Evolutionary conservation across 2,113 vertebrate species (phyloP).

Genomic region (Alosa alosa): DNA sequence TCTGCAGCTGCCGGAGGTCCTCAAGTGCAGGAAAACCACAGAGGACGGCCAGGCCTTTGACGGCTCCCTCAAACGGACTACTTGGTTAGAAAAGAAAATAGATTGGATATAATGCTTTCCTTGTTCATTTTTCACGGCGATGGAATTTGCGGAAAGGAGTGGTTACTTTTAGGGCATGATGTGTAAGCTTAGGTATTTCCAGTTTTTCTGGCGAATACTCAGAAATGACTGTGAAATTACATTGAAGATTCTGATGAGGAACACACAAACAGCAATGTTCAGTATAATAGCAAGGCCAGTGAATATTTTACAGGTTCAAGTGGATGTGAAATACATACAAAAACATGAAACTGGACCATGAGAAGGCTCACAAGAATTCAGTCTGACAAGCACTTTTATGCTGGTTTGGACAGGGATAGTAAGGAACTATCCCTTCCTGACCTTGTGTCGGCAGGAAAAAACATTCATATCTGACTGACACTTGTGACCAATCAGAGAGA

Average conservation of each 20-base stretch:
- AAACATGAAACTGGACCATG: not conserved
- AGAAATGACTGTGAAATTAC: constrained; percentile 1
- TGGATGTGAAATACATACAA: not conserved
- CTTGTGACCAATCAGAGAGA: too few species aligned
- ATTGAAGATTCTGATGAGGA: not conserved
- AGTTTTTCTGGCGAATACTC: not conserved
- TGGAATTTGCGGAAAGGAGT: constrained; percentile 1
- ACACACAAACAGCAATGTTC: not conserved
- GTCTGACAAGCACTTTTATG: not conserved
- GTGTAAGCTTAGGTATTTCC: not conserved
- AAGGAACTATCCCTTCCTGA: not conserved
- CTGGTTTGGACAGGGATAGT: not conserved
- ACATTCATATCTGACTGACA: not conserved
- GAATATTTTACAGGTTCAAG: not conserved
- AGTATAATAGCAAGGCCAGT: not conserved
- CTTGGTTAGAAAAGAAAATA: constrained; percentile 8
- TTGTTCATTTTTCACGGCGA: not conserved
- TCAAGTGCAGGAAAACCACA: constrained; percentile 2
- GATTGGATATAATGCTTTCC: not conserved
- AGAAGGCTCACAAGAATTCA: not conserved
- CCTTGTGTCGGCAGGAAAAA: not conserved
- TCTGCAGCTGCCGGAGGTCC: constrained; percentile 1
- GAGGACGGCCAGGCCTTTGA: not conserved
- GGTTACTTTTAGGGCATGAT: not conserved
- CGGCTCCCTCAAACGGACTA: not conserved